phyloP scores from a whole-genome alignment of 2,888 invertebrate species.

The Eupithecia dodoneata region DNA sequence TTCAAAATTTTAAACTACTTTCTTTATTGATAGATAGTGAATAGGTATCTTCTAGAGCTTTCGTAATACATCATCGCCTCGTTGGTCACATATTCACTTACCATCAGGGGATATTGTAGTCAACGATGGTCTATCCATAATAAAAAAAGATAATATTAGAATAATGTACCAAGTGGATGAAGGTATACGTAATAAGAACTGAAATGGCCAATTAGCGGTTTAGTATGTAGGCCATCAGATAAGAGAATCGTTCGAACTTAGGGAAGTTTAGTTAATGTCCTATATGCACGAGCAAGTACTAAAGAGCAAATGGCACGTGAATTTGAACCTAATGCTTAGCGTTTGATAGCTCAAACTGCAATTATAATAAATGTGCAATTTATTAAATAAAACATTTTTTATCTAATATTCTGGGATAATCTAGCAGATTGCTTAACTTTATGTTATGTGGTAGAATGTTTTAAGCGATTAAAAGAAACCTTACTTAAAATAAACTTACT shows the following conservation, averaged over 20 bases:
- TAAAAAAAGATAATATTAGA: neutral
- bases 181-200: conserved; percentile 46
- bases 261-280: conserved; percentile 70
- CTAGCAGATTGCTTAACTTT: neutral
- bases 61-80: too few relatives aligned
- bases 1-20: too few relatives aligned
- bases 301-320: conserved; percentile 1
- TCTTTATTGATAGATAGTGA: too few relatives aligned
- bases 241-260: conserved; percentile 54
- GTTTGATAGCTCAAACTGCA: neutral
- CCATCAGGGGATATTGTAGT: too few relatives aligned
- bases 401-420: neutral
- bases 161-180: neutral
- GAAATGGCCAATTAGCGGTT: conserved; percentile 62
- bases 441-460: neutral
- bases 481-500: too few relatives aligned
- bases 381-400: neutral
- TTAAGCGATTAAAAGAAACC: too few relatives aligned
- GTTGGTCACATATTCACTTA: too few relatives aligned
- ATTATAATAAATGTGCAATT: neutral
- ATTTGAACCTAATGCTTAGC: neutral
- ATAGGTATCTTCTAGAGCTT: too few relatives aligned
- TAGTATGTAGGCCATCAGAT: conserved; percentile 77
- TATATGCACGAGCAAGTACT: conserved; percentile 55
- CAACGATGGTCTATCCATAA: too few relatives aligned